These are phyloP conservation scores for Leptopterna dolabrata DNA, from an alignment of 2,888 invertebrate genomes.

Conservation along the genomic window DNA sequence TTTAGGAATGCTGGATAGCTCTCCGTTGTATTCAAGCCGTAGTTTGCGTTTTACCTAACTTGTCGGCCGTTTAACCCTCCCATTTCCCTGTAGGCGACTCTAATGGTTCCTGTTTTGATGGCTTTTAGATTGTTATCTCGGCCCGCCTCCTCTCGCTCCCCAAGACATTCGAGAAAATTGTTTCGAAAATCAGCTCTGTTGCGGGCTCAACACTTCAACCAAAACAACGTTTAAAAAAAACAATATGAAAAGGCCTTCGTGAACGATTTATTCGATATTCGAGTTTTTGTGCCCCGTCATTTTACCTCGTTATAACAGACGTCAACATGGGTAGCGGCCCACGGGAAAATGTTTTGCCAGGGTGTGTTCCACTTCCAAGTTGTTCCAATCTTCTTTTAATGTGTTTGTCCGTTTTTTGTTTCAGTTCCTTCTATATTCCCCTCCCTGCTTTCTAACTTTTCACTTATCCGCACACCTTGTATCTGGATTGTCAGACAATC, in stretches of 20 bases:
- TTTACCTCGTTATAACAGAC: neutral
- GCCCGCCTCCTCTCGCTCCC: neutral
- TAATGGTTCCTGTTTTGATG: neutral
- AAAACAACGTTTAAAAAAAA: neutral
- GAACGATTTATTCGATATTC: neutral
- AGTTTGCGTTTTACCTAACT: slow-evolving; percentile 15
- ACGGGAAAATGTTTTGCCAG: neutral
- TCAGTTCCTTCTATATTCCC: neutral
- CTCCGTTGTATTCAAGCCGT: neutral
- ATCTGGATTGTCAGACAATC: too few relatives aligned
- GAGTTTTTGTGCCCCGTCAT: neutral
- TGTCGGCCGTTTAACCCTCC: neutral
- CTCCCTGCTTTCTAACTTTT: neutral
- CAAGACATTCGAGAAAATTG: neutral
- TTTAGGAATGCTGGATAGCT: neutral
- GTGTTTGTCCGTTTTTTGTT: neutral
- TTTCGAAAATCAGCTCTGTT: neutral
- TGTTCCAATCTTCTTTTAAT: neutral
- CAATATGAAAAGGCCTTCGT: neutral
- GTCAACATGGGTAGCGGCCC: neutral
- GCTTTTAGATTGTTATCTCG: slow-evolving; percentile 22
- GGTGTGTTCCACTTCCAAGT: neutral
- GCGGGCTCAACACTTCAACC: neutral
- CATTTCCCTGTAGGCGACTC: neutral
- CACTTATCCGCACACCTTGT: neutral